phyloP scores from a whole-genome alignment of 92 coral and sea anemone species.

The Epizoanthus stellaris region DNA sequence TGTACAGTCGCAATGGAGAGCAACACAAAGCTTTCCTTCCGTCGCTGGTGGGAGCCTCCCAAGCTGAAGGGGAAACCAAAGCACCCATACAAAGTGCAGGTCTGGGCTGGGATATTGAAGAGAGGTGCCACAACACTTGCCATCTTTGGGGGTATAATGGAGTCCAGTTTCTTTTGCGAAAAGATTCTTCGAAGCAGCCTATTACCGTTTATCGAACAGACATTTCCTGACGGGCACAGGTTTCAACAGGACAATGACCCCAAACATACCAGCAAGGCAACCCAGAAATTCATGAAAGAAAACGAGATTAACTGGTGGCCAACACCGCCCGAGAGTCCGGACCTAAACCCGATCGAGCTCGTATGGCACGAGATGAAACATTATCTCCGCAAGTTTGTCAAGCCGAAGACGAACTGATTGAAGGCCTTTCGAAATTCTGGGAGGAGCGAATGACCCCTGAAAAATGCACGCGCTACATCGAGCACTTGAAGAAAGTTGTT shows the following conservation, averaged over 20 bases:
- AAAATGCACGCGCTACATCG: slow-evolving; percentile 31
- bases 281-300: slow-evolving; percentile 20
- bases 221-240: slow-evolving; percentile 51
- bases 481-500: slow-evolving; percentile 37
- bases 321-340: slow-evolving; percentile 53
- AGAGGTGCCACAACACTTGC: slow-evolving; percentile 53
- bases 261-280: slow-evolving; percentile 18
- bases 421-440: slow-evolving; percentile 35
- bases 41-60: slow-evolving; percentile 46
- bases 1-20: slow-evolving; percentile 57
- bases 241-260: slow-evolving; percentile 52
- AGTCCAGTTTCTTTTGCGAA: slow-evolving; percentile 22
- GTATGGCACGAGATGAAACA: slow-evolving; percentile 58
- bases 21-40: slow-evolving; percentile 51
- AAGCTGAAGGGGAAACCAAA: slow-evolving; percentile 61
- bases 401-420: slow-evolving; percentile 37
- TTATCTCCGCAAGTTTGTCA: slow-evolving; percentile 6
- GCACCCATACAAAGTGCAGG: slow-evolving; percentile 63
- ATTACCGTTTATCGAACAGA: slow-evolving; percentile 47
- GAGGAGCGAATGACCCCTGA: not conserved
- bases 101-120: slow-evolving; percentile 62
- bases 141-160: slow-evolving; percentile 58
- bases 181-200: slow-evolving; percentile 17
- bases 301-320: slow-evolving; percentile 49
- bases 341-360: slow-evolving; percentile 47